Evolutionary conservation across 2,113 vertebrate species (phyloP), one percentile per base, ranked within the genome.

Genomic region (Chunga burmeisteri): DNA sequence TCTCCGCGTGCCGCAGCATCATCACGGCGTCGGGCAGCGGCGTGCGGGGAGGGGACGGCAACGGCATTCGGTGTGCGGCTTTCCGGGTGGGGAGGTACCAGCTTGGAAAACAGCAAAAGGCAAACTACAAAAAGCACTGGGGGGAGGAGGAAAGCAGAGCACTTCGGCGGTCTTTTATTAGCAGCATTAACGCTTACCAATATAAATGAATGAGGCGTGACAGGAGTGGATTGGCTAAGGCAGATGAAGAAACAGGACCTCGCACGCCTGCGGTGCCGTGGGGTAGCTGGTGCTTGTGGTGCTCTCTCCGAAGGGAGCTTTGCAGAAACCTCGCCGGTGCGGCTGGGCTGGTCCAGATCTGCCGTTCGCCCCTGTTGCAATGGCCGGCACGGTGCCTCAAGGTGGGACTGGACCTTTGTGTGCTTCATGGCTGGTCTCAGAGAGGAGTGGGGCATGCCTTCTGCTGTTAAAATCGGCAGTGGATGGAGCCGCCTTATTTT

Each of bases 21-120:
- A 1, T 58, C 77, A 46, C 47, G 2, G 2, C 5, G 2, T 42
- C 53, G 10, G 65, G 65, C 27, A 7, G 49, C 5, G 4, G 23
- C 8, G 2, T 16, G 47, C 6, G 0, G 32, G 73, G 32, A 17
- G 21, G 21, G 40, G 38, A 61, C 2, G 4, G n/a, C 42, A 81
- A 19, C 20, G 13, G 63, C 25, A 2, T 34, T n/a, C 3, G 1
- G 42, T 6, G 1, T 5, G 4, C 5, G 10, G 26, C 34, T 42
- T 32, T 21, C 13, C 3, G 4, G 44, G 3, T 36, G 40, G 77
- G 65, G 40, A 75, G 30, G 23, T 20, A 16, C n/a, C 11, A 1
- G 42, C 65, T 73, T 2, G 4, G 59, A 49, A 73, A 87, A 50
- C 59, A 40, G 78, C 66, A 67, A 79, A 73, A 83, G 47, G 66